Evolutionary conservation across 1,140 invertebrate species (phyloP).

Genomic region (Drosophila micromelanica): DNA sequence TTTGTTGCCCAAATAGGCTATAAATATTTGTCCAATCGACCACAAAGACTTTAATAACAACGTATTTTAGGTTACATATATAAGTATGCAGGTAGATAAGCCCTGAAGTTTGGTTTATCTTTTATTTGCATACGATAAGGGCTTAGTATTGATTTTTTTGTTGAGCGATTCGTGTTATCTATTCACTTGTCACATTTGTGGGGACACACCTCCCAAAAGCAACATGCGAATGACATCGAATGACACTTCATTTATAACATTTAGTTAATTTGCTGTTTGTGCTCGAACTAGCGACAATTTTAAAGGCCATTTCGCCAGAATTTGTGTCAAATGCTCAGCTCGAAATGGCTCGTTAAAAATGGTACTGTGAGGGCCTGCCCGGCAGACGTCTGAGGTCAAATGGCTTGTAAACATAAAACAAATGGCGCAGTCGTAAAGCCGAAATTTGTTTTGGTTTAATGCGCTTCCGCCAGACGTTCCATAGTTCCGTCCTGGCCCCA

Average conservation of each 20-base stretch:
- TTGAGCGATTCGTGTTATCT: conserved; percentile 2
- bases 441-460: conserved; percentile 44
- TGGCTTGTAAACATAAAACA: conserved; percentile 71
- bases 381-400: conserved; percentile 63
- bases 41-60: background rate
- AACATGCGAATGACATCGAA: conserved; percentile 1
- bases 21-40: conserved; percentile 8
- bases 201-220: conserved; percentile 45
- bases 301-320: conserved; percentile 48
- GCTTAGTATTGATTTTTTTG: conserved; percentile 67
- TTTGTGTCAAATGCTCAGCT: conserved; percentile 23
- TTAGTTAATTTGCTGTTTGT: conserved; percentile 26
- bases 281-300: conserved; percentile 8
- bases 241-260: conserved; percentile 32
- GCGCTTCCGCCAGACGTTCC: conserved; percentile 40
- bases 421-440: conserved; percentile 58
- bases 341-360: conserved; percentile 25
- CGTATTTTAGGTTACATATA: conserved; percentile 4
- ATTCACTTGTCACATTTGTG: conserved; percentile 6
- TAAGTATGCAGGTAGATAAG: conserved; percentile 48
- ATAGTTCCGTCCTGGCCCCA: conserved; percentile 7
- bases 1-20: background rate
- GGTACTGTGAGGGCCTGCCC: background rate
- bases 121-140: conserved; percentile 76
- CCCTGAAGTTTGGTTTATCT: conserved; percentile 44